Percentiles rank a stretch among this genome's conserved stretches.
Evolutionary conservation across 2,113 vertebrate species (phyloP).

Genomic region (Bubo scandiacus): DNA sequence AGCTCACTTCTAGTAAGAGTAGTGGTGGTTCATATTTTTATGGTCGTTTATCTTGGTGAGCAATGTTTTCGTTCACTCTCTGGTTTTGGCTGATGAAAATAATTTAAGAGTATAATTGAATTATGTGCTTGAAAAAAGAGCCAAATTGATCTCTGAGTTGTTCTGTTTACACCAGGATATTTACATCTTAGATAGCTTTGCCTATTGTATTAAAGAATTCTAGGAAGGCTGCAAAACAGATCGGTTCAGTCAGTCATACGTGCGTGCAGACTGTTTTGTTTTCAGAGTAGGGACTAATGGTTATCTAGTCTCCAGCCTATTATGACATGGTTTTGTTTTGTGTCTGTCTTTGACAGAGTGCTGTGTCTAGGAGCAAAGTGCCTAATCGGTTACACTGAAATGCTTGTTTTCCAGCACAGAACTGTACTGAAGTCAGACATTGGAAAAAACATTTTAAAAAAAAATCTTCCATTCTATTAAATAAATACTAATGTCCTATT

Average conservation of each 20-base stretch:
- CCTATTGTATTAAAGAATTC: not conserved
- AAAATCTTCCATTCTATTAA: not conserved
- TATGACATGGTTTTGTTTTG: constrained; percentile 39
- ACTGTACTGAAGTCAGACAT: not conserved
- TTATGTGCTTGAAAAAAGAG: not conserved
- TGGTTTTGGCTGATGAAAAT: constrained; percentile 5
- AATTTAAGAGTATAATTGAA: not conserved
- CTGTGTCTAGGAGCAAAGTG: constrained; percentile 28
- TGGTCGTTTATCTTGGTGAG: not conserved
- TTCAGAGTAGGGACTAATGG: constrained; percentile 7
- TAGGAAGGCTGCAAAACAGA: not conserved
- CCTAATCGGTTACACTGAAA: not conserved
- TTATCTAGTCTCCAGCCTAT: constrained; percentile 45
- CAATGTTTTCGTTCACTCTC: not conserved
- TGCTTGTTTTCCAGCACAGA: constrained; percentile 9
- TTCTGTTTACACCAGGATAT: not conserved
- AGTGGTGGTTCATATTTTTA: not conserved
- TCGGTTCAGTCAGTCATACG: not conserved
- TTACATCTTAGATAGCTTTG: not conserved
- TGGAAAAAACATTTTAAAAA: not conserved
- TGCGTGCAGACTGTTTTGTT: constrained; percentile 22
- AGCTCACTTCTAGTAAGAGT: not conserved
- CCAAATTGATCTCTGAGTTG: not conserved
- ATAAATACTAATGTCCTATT: not conserved
- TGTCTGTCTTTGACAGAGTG: constrained; percentile 7